Evolutionary conservation across 2,113 vertebrate species (phyloP), one percentile per base, ranked within the genome.

Genomic region (Peromyscus leucopus): DNA sequence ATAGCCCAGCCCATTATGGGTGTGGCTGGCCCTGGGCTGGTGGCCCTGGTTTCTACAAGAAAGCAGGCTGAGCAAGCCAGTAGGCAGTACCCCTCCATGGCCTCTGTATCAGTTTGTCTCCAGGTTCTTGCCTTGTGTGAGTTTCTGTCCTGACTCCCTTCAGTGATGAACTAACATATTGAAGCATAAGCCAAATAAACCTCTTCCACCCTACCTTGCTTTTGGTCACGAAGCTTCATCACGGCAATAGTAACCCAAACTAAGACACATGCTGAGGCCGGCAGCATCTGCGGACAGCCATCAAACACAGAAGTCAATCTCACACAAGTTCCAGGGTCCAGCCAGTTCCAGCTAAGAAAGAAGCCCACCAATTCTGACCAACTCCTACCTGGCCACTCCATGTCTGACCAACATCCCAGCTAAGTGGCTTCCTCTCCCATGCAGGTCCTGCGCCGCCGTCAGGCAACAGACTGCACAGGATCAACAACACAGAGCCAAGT

Each of bases 311-410:
- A 5, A 21, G 61, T 76, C 26, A 22, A 10, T 42, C 26, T 13
- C 0, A 0, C 5, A 7, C 1, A 5, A 46, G 83, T 51, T n/a
- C 33, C 11, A 0, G 72, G 42, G 63, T 31, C 46, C 5, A 57
- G 87, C 19, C 0, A 11, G 79, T n/a, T 11, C 31, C 19, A 57
- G 33, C 19, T 82, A 51, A 82, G 51, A 48, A 17, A 39, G 65
- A 59, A 59, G 17, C 17, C 0, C 13, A 22, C 57, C 31, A 24
- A 28, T 55, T 55, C 51, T 55, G 51, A 55, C 78, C 16, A 16
- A 46, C 61, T 24, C 33, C 39, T 48, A 28, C 31, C 51, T 10
- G 13, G 4, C 72, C 63, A 46, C 2, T 4, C 65, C 31, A 11
- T 0, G 2, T 39, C 57, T 33, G 13, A 28, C 63, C 0, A 24